phyloP scores from a whole-genome alignment of 2,113 vertebrate genomes.

The Nerophis lumbriciformis region DNA sequence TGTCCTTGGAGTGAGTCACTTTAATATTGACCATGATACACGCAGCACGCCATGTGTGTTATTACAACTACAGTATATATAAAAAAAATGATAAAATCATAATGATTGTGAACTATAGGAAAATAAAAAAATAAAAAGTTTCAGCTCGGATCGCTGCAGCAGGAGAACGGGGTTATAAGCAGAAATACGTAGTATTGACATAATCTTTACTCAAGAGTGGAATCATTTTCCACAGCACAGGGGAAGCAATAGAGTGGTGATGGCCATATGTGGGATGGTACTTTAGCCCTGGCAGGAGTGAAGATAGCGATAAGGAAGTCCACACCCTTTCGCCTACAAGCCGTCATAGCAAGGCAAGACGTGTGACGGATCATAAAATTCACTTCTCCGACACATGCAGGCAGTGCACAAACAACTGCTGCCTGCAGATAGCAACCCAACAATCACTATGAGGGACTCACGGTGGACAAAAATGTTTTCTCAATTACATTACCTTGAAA shows the following conservation, averaged over 20 bases:
- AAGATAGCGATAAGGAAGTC: slow-evolving; percentile 54
- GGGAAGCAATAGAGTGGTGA: slow-evolving; percentile 41
- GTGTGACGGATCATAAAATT: slow-evolving; percentile 63
- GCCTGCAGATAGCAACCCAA: slow-evolving; percentile 57
- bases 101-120: too few species aligned
- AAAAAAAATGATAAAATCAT: too few species aligned
- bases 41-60: too few species aligned
- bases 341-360: slow-evolving; percentile 30
- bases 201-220: slow-evolving; percentile 37
- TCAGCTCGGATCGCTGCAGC: slow-evolving; percentile 7
- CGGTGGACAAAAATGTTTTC: neutral
- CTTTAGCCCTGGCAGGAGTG: slow-evolving; percentile 51
- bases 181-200: slow-evolving; percentile 30
- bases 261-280: slow-evolving; percentile 45
- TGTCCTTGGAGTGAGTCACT: too few species aligned
- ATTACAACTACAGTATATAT: too few species aligned
- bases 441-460: slow-evolving; percentile 48
- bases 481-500: neutral
- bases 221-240: slow-evolving; percentile 27
- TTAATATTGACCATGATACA: too few species aligned
- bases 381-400: slow-evolving; percentile 56
- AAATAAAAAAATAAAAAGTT: neutral
- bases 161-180: slow-evolving; percentile 7
- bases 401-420: slow-evolving; percentile 61
- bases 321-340: slow-evolving; percentile 31